These are phyloP conservation scores for Melanaphis sacchari DNA, from an alignment of 1,140 invertebrate genomes.

Conservation along the genomic window DNA sequence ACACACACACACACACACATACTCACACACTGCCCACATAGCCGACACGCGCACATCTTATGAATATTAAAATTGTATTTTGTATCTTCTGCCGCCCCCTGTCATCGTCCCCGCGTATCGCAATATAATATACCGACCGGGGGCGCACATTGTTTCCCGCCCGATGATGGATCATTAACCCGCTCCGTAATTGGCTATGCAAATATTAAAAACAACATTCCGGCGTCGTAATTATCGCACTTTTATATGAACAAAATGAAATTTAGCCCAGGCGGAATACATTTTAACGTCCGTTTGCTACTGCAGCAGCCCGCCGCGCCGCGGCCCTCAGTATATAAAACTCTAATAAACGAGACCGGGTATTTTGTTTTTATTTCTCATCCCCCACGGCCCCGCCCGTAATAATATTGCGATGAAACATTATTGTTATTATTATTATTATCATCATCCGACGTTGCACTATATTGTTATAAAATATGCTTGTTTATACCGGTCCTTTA, in stretches of 20 bases:
- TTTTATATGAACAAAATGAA: background rate
- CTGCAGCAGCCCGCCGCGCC: too few species aligned
- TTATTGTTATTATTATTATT: background rate
- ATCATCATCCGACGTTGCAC: background rate
- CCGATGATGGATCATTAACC: conserved; percentile 43
- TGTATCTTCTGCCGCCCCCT: background rate
- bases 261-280: background rate
- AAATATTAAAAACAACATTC: conserved; percentile 23
- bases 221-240: conserved; percentile 7
- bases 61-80: conserved; percentile 45
- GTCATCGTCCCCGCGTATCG: background rate
- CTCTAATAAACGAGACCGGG: background rate
- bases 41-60: background rate
- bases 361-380: background rate
- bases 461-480: background rate
- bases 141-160: conserved; percentile 4
- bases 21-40: too few species aligned
- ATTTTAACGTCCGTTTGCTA: background rate
- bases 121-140: background rate
- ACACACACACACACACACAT: background rate
- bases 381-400: background rate
- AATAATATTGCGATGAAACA: conserved; percentile 8
- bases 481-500: background rate
- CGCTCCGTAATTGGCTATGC: conserved; percentile 17
- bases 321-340: background rate